Percentiles rank a stretch among this genome's conserved stretches.
Evolutionary conservation across 1,140 invertebrate genomes (phyloP).

Genomic region (Drosophila equinoxialis): DNA sequence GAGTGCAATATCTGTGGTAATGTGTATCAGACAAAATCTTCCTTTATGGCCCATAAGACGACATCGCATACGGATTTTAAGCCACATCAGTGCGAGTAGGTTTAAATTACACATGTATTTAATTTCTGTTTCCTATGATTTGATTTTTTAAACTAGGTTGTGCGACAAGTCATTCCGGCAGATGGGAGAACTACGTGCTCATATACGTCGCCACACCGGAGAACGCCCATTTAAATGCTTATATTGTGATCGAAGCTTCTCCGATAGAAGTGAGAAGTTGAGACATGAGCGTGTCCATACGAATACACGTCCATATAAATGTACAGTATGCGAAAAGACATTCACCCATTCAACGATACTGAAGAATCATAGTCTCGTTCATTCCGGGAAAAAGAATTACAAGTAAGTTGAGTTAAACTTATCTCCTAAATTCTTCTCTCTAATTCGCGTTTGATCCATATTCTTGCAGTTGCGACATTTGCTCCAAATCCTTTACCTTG

Average conservation of each 20-base stretch:
- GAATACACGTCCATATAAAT: conserved; percentile 85
- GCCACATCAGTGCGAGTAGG: conserved; percentile 79
- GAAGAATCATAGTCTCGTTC: conserved; percentile 69
- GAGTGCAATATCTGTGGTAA: conserved; percentile 72
- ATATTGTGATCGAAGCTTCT: conserved; percentile 73
- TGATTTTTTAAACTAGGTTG: conserved; percentile 43
- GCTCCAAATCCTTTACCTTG: conserved; percentile 69
- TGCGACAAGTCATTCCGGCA: conserved; percentile 72
- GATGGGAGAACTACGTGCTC: conserved; percentile 69
- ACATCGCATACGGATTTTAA: conserved; percentile 64
- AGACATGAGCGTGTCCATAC: conserved; percentile 84
- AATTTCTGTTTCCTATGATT: not conserved
- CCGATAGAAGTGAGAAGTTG: conserved; percentile 72
- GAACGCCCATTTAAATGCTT: conserved; percentile 73
- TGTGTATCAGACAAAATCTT: conserved; percentile 58
- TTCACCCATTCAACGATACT: conserved; percentile 84
- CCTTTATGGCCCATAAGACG: conserved; percentile 64
- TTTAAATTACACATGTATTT: not conserved
- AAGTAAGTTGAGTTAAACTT: conserved; percentile 26
- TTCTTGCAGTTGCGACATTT: conserved; percentile 60
- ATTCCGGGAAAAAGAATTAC: conserved; percentile 73
- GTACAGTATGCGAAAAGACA: conserved; percentile 85
- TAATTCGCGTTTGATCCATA: not conserved
- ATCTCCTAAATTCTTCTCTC: too few species aligned
- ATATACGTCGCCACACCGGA: conserved; percentile 74